Percentiles rank a stretch among this genome's conserved stretches.
phyloP scores from a whole-genome alignment of 2,888 invertebrate species.

The Eudasyphora cyanicolor region DNA sequence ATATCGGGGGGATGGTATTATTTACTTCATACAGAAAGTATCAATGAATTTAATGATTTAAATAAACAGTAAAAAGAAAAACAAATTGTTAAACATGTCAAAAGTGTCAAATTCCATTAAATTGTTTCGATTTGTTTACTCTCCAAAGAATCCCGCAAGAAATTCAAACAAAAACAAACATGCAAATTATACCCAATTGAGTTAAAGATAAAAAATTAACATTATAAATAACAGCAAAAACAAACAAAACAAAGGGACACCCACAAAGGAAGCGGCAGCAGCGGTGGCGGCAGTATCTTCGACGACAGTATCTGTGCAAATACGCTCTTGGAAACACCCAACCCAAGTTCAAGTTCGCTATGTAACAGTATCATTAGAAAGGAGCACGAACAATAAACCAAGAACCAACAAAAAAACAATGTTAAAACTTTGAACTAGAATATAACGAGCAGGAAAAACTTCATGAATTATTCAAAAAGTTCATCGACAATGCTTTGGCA shows the following conservation, averaged over 20 bases:
- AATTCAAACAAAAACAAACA: neutral
- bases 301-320: no score
- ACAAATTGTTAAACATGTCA: constrained; percentile 5
- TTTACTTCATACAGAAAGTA: no score
- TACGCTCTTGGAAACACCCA: neutral
- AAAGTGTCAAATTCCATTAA: constrained; percentile 43
- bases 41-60: neutral
- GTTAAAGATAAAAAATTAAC: constrained; percentile 25
- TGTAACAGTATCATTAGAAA: constrained; percentile 7
- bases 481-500: constrained; percentile 7
- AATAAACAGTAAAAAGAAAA: constrained; percentile 12
- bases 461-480: constrained; percentile 43
- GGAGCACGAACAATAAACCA: neutral
- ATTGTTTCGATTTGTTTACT: constrained; percentile 2
- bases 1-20: no score
- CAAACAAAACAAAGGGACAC: neutral
- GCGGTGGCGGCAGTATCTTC: neutral
- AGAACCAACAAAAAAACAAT: neutral
- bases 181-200: constrained; percentile 16
- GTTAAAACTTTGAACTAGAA: constrained; percentile 13
- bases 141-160: neutral
- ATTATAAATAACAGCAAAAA: constrained; percentile 30
- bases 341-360: constrained; percentile 46
- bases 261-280: neutral
- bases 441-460: constrained; percentile 31